Evolutionary conservation across 1,140 invertebrate genomes (phyloP).

Genomic region (Lepidurus couesii): DNA sequence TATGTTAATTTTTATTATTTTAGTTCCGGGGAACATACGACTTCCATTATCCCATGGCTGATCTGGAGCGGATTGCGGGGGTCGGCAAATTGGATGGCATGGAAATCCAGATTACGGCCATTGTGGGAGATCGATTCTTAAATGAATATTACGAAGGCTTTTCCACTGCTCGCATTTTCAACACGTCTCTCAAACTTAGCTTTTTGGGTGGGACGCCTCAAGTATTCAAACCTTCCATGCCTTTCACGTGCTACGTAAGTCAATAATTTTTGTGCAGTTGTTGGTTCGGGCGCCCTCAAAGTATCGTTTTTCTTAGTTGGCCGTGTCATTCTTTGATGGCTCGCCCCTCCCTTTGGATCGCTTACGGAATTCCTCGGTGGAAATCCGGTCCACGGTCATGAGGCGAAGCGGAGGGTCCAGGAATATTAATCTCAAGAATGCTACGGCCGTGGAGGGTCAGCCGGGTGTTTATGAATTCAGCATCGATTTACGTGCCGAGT

Average conservation of each 20-base stretch:
- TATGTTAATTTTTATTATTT: conserved; percentile 39
- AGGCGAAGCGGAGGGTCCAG: conserved; percentile 50
- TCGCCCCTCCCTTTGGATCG: conserved; percentile 57
- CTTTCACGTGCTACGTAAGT: conserved; percentile 70
- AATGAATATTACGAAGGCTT: conserved; percentile 77
- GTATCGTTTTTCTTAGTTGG: conserved; percentile 51
- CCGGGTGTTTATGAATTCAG: conserved; percentile 67
- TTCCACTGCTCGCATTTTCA: conserved; percentile 77
- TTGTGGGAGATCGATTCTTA: conserved; percentile 82
- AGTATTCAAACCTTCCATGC: conserved; percentile 90
- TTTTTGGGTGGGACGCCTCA: conserved; percentile 85
- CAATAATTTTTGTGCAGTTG: background rate
- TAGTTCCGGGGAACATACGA: conserved; percentile 81
- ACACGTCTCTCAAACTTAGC: conserved; percentile 69
- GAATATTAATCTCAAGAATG: conserved; percentile 50
- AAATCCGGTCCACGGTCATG: conserved; percentile 45
- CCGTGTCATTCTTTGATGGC: conserved; percentile 70
- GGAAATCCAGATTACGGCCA: conserved; percentile 79
- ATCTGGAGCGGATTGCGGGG: conserved; percentile 56
- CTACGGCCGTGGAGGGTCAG: conserved; percentile 53
- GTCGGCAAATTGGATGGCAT: conserved; percentile 64
- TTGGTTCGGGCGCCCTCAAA: background rate
- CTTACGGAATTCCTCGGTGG: conserved; percentile 53
- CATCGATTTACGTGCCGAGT: conserved; percentile 59
- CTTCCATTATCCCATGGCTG: conserved; percentile 75